Percentiles rank a stretch among this genome's conserved stretches.
Evolutionary conservation across 2,888 invertebrate genomes (phyloP).

Genomic region (Tetrapedia diversipes): DNA sequence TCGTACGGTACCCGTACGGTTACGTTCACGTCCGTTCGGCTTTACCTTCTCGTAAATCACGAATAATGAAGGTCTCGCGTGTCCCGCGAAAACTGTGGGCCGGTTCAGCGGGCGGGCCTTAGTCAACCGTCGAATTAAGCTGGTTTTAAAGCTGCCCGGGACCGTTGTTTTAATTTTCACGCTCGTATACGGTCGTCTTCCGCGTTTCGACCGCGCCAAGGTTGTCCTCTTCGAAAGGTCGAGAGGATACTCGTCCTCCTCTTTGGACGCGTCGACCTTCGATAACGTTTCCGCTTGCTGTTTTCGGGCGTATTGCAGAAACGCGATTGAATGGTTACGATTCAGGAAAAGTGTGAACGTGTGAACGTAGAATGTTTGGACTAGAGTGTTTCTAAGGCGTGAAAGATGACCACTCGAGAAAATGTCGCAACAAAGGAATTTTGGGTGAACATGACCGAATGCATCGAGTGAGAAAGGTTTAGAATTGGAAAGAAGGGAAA

Average conservation of each 20-base stretch:
- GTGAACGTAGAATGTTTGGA: no score
- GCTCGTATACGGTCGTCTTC: slow-evolving; percentile 21
- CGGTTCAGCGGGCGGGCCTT: neutral
- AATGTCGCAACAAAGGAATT: no score
- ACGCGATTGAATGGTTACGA: no score
- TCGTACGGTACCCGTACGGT: neutral
- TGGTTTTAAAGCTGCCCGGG: neutral
- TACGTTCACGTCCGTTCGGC: no score
- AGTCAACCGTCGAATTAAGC: slow-evolving; percentile 28
- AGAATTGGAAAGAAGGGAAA: no score
- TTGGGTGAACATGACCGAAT: no score
- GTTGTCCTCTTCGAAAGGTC: slow-evolving; percentile 60
- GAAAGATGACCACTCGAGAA: no score
- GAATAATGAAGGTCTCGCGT: slow-evolving; percentile 40
- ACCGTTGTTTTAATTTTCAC: neutral
- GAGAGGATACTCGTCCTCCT: slow-evolving; percentile 22
- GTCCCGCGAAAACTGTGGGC: slow-evolving; percentile 22
- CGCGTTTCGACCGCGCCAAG: slow-evolving; percentile 41
- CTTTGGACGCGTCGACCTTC: slow-evolving; percentile 64
- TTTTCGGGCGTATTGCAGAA: no score
- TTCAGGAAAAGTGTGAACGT: no score
- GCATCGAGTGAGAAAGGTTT: no score
- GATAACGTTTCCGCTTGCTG: slow-evolving; percentile 71
- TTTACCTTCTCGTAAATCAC: slow-evolving; percentile 2
- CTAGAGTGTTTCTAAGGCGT: no score